Evolutionary conservation across 2,113 vertebrate genomes (phyloP), one percentile per base, ranked within the genome.

Genomic region (Sturnus vulgaris): DNA sequence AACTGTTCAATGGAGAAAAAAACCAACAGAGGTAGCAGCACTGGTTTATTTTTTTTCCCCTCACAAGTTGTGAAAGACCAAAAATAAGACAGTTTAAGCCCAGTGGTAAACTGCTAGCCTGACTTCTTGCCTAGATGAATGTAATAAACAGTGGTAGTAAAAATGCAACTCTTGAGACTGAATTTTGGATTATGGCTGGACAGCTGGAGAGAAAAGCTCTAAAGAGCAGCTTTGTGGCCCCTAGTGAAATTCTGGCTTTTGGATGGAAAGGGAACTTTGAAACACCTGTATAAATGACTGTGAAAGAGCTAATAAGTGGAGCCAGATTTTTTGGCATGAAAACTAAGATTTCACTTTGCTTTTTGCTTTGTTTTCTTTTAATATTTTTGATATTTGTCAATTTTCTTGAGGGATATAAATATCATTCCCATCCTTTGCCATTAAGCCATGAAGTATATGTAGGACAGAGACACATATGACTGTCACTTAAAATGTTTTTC

Each of bases 91-190:
- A 82, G 35, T 96, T 24, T 93, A 96, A 97, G 96, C 95, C 85
- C 89, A 82, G 69, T 88, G 57, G 79, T 86, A 94, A 96, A 96
- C 88, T 94, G 86, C 92, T 93, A 65, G 5, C 52, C 89, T 97
- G 88, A 87, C 95, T 97, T 93, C 86, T 96, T 96, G 92, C 79
- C 76, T 80, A 83, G 11, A n/a, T 93, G 92, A 94, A 81, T 94
- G 88, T 93, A 97, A 95, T 96, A 87, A 6, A 33, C 76, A 82
- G 57, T 90, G 90, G 86, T 94, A 86, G 73, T 88, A 94, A 81
- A 96, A 96, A 92, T 77, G 57, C 82, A 94, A 59, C 47, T 71
- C 72, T 96, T 92, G 12, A 63, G 46, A 66, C 70, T 92, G 88
- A 89, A 96, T 94, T 96, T 93, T 31, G 37, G 81, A 84, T 95